phyloP scores from a whole-genome alignment of 1,140 invertebrate species.

The Euwallacea similis region DNA sequence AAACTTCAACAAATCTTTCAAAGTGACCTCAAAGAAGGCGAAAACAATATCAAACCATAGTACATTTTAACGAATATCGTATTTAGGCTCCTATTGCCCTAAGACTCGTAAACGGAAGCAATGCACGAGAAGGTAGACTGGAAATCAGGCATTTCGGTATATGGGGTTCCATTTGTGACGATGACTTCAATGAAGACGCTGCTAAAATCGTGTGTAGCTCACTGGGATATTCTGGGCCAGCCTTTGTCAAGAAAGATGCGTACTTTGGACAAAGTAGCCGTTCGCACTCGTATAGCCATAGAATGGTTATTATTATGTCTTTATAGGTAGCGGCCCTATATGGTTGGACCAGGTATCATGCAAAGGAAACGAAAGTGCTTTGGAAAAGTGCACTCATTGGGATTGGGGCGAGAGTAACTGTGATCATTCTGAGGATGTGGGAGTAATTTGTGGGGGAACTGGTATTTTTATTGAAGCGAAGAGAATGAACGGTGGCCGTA shows the following conservation, averaged over 20 bases:
- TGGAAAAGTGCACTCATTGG: constrained; percentile 66
- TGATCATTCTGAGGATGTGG: constrained; percentile 74
- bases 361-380: constrained; percentile 65
- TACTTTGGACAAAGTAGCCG: constrained; percentile 55
- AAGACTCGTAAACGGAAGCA: constrained; percentile 64
- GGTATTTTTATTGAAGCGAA: constrained; percentile 17
- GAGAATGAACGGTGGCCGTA: constrained; percentile 1
- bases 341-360: constrained; percentile 76
- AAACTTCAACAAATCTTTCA: neutral
- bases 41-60: too few relatives aligned
- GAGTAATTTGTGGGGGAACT: constrained; percentile 61
- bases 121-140: constrained; percentile 64
- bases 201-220: constrained; percentile 68
- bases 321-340: constrained; percentile 63
- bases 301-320: constrained; percentile 22
- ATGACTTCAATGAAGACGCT: constrained; percentile 69
- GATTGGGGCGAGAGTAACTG: constrained; percentile 75
- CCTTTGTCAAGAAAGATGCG: constrained; percentile 58
- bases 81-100: constrained; percentile 61
- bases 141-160: constrained; percentile 70
- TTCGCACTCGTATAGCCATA: neutral
- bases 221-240: constrained; percentile 63
- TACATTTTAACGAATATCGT: neutral
- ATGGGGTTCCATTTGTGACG: constrained; percentile 81
- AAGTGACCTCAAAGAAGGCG: neutral